A percentile compares a stretch with the other conserved stretches of the same genome.
phyloP scores from a whole-genome alignment of 1,140 invertebrate genomes.

The Solenopsis invicta region DNA sequence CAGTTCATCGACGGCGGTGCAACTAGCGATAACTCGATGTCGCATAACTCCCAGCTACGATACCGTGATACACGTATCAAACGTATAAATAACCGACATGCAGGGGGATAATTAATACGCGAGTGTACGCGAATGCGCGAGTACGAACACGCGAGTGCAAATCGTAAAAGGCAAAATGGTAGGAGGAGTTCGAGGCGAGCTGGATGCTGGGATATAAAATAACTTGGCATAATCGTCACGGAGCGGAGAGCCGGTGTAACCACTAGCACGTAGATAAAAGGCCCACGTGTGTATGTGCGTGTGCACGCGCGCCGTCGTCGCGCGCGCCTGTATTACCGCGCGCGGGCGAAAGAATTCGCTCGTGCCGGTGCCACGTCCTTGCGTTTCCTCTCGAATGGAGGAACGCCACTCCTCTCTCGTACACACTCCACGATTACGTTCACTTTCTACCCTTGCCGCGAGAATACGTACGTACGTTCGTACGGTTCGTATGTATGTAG shows the following conservation, averaged over 20 bases:
- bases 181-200: slow-evolving; percentile 59
- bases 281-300: neutral
- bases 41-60: neutral
- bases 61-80: slow-evolving; percentile 33
- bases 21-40: slow-evolving; percentile 20
- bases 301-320: neutral
- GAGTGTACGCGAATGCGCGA: slow-evolving; percentile 15
- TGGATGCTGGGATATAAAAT: slow-evolving; percentile 60
- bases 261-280: slow-evolving; percentile 49
- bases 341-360: slow-evolving; percentile 48
- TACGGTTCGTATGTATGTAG: neutral
- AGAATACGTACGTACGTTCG: slow-evolving; percentile 26
- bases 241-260: slow-evolving; percentile 45
- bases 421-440: slow-evolving; percentile 70
- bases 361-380: slow-evolving; percentile 70
- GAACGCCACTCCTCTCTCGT: slow-evolving; percentile 72
- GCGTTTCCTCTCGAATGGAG: slow-evolving; percentile 77
- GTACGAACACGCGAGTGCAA: slow-evolving; percentile 13
- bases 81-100: slow-evolving; percentile 34
- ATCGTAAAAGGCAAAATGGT: slow-evolving; percentile 61
- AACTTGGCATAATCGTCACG: slow-evolving; percentile 57
- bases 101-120: slow-evolving; percentile 45
- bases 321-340: neutral
- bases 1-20: slow-evolving; percentile 30
- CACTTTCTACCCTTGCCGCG: slow-evolving; percentile 68